Evolutionary conservation across 2,888 invertebrate species (phyloP).

Genomic region (Endomychus coccineus): DNA sequence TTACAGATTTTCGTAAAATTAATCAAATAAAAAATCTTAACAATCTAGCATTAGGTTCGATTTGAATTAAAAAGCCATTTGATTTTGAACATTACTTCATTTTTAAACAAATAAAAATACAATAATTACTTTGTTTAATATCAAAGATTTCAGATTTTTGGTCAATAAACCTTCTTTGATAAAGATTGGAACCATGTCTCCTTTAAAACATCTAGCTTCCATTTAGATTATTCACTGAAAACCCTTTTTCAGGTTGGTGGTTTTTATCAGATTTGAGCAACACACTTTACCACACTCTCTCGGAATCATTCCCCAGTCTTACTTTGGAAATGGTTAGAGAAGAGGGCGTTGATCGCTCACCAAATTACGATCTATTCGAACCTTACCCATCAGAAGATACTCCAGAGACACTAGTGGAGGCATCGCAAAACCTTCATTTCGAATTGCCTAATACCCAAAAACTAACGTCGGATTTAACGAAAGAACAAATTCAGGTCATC

Average conservation of each 20-base stretch:
- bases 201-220: too few species aligned
- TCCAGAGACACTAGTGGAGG: conserved; percentile 12
- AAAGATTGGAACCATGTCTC: too few species aligned
- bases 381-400: conserved; percentile 13
- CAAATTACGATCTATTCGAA: neutral
- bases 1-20: too few species aligned
- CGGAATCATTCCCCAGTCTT: neutral
- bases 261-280: too few species aligned
- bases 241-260: conserved; percentile 12
- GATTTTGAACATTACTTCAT: too few species aligned
- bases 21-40: too few species aligned
- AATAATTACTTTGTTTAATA: conserved; percentile 1
- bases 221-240: neutral
- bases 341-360: neutral
- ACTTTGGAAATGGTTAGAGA: neutral
- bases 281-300: too few species aligned
- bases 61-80: too few species aligned
- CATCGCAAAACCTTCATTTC: too few species aligned
- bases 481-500: conserved; percentile 40
- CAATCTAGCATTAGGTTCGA: too few species aligned
- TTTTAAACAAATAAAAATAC: too few species aligned
- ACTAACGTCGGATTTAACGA: conserved; percentile 27
- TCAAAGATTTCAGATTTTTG: conserved; percentile 4
- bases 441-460: neutral
- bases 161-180: too few species aligned